Evolutionary conservation across 2,888 invertebrate species (phyloP).

Genomic region (Trachelus troglodyta): DNA sequence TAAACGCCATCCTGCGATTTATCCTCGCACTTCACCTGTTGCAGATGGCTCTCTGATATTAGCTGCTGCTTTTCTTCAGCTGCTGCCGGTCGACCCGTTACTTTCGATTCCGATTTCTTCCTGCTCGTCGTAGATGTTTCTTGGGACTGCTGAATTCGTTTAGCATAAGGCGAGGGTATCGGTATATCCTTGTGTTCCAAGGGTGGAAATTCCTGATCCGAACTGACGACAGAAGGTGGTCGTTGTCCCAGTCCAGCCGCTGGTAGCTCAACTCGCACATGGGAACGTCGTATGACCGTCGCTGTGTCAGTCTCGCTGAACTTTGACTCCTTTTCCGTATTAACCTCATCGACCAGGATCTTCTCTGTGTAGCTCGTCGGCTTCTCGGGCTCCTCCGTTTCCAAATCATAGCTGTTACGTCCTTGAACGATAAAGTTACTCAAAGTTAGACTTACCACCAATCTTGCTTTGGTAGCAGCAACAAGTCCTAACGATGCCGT

Average conservation of each 20-base stretch:
- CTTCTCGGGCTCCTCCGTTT: conserved; percentile 52
- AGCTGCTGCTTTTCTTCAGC: conserved; percentile 23
- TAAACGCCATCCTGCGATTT: conserved; percentile 43
- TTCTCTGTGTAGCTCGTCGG: conserved; percentile 48
- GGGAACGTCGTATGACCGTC: conserved; percentile 60
- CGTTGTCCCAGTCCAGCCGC: conserved; percentile 74
- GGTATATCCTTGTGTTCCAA: conserved; percentile 56
- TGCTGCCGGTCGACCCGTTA: background rate
- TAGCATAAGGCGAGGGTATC: conserved; percentile 52
- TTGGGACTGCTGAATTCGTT: conserved; percentile 42
- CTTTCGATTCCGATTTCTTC: conserved; percentile 14
- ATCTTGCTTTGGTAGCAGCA: background rate
- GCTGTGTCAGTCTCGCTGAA: conserved; percentile 58
- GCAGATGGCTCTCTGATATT: conserved; percentile 21
- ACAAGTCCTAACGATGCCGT: background rate
- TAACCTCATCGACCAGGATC: conserved; percentile 38
- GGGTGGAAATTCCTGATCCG: conserved; percentile 57
- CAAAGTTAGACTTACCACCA: background rate
- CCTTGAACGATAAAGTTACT: conserved; percentile 38
- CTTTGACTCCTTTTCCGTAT: conserved; percentile 47
- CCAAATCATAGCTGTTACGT: conserved; percentile 61
- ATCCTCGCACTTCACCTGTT: conserved; percentile 13
- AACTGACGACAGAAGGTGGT: conserved; percentile 76
- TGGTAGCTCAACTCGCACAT: conserved; percentile 73
- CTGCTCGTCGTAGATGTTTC: conserved; percentile 27